Percentiles rank a stretch among this genome's conserved stretches.
These are phyloP conservation scores for Endotricha flammealis DNA, from an alignment of 2,888 invertebrate genomes.

Conservation along the genomic window DNA sequence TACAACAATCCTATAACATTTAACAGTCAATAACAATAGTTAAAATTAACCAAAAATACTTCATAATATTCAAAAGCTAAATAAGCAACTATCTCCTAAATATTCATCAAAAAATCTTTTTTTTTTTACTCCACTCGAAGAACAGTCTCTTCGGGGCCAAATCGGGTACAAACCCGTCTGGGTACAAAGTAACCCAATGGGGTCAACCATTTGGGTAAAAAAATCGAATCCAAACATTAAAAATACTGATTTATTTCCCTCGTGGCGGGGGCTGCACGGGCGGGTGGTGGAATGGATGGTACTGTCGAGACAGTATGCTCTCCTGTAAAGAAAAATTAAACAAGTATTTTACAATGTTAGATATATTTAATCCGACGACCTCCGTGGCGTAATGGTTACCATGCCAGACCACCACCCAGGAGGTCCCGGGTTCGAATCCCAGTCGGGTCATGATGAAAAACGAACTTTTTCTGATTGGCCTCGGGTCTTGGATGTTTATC, in stretches of 20 bases:
- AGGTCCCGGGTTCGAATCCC: too few relatives aligned
- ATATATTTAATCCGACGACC: too few relatives aligned
- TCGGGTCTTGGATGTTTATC: too few relatives aligned
- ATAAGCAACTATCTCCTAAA: slow-evolving; percentile 36
- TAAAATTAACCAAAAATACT: slow-evolving; percentile 8
- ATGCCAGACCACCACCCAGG: too few relatives aligned
- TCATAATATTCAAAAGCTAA: slow-evolving; percentile 12
- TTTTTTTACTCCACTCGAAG: slow-evolving; percentile 21
- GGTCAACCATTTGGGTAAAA: slow-evolving; percentile 47
- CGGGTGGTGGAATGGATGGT: slow-evolving; percentile 70
- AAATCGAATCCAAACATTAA: slow-evolving; percentile 37
- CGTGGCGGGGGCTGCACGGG: slow-evolving; percentile 56
- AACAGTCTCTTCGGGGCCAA: slow-evolving; percentile 4
- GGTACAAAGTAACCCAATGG: too few relatives aligned
- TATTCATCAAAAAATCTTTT: slow-evolving; percentile 42
- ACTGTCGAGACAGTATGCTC: slow-evolving; percentile 55
- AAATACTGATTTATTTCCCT: slow-evolving; percentile 41
- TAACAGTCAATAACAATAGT: slow-evolving; percentile 10
- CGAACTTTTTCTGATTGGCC: too few relatives aligned
- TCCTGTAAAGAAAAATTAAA: slow-evolving; percentile 53
- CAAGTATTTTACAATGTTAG: too few relatives aligned
- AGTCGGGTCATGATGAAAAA: too few relatives aligned
- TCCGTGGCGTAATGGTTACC: too few relatives aligned
- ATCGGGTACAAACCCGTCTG: slow-evolving; percentile 29
- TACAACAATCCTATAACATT: not conserved